phyloP scores from a whole-genome alignment of 1,140 invertebrate genomes.

The Psix sp. region DNA sequence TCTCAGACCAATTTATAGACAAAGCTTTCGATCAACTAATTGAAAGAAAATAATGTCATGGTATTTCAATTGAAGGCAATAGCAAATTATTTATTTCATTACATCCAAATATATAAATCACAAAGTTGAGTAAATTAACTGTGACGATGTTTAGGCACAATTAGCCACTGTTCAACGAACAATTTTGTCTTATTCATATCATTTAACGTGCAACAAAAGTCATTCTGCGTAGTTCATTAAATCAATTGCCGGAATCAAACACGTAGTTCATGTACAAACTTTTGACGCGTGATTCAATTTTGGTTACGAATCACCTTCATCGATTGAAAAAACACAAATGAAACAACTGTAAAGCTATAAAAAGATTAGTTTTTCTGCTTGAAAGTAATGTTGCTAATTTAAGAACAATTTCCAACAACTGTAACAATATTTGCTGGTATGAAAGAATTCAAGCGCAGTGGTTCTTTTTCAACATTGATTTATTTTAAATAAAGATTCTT shows the following conservation, averaged over 20 bases:
- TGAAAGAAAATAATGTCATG: constrained; percentile 41
- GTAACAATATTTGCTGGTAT: too few species aligned
- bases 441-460: too few species aligned
- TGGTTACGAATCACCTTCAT: not conserved
- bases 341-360: too few species aligned
- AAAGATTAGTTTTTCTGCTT: too few species aligned
- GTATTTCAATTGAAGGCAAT: constrained; percentile 44
- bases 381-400: too few species aligned
- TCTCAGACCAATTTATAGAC: constrained; percentile 59
- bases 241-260: not conserved
- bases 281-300: not conserved
- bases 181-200: constrained; percentile 24
- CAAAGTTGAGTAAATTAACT: constrained; percentile 37
- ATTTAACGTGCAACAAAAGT: constrained; percentile 14
- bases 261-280: not conserved
- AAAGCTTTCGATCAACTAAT: constrained; percentile 51
- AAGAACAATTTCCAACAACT: too few species aligned
- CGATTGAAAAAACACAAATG: too few species aligned
- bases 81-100: constrained; percentile 28
- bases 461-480: too few species aligned
- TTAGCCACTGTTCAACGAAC: constrained; percentile 26
- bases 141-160: constrained; percentile 14
- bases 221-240: constrained; percentile 17
- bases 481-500: too few species aligned
- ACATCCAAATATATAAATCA: constrained; percentile 35